Base-by-base conservation (phyloP, 2,888 invertebrate genomes). In the Mallateleia sp. region DNA sequence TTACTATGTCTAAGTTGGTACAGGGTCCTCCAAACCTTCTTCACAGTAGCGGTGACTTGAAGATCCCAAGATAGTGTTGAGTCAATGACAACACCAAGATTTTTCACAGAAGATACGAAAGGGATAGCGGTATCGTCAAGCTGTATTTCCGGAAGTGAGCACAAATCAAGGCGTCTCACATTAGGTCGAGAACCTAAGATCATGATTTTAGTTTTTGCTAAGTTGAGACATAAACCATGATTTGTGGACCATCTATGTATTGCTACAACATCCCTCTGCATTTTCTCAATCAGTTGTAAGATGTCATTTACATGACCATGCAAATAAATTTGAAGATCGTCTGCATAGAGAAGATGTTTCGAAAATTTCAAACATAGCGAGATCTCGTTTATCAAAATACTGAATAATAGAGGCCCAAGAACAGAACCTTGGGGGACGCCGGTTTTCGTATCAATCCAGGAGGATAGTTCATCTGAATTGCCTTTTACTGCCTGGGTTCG, bases 141-240 rank as follows among this genome's bases (percentile, higher is more conserved):
- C 1, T 11, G 1, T 1, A 62, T 2, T 22, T 11, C 14, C 20
- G 20, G 62, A 14, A 62, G 22, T 1, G 25, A 25, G 14, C 14
- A 3, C 4, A 4, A 2, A 18, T 58, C 20, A 18, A 58, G n/a
- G n/a, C 18, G 2, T 18, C 32, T 32, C 2, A 58, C n/a, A 6
- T 8, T 8, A 11, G 6, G 24, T 5, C 14, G 54, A 11, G 66
- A 50, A 1, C 74, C 74, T 2, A 82, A 14, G 18, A 82, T n/a
- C 8, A 82, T 66, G 2, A 74, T 67, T 22, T 82, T 82, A 2
- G 52, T 75, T n/a, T 82, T 82, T 0, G 2, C 7, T 3, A 34
- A 22, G 38, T 82, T 82, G 0, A 79, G 18, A 14, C 7, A 22
- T 2, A 79, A 22, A 2, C 32, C 18, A 66, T 52, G n/a, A 0